Percentiles rank a stretch among this genome's conserved stretches.
Evolutionary conservation across 2,888 invertebrate genomes (phyloP).

Genomic region (Eudasyphora cyanicolor): DNA sequence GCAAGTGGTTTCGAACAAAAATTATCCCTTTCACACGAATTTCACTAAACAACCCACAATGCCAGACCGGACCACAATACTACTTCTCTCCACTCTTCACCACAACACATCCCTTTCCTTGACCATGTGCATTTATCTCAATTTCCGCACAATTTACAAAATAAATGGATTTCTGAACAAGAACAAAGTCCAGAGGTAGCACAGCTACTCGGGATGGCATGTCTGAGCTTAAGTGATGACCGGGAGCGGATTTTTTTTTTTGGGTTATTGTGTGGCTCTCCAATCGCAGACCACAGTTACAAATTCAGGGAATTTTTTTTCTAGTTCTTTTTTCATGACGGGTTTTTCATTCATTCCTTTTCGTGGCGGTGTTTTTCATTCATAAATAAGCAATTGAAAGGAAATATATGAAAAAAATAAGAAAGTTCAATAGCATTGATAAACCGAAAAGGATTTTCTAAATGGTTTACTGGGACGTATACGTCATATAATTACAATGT

Average conservation of each 20-base stretch:
- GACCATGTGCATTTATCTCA: constrained; percentile 31
- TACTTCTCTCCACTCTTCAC: not conserved
- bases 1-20: not conserved
- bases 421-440: not conserved
- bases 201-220: too few relatives aligned
- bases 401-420: not conserved
- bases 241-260: not conserved
- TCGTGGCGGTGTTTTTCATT: not conserved
- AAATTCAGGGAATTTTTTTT: not conserved
- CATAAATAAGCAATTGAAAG: not conserved
- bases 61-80: not conserved
- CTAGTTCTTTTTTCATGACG: not conserved
- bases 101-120: too few relatives aligned
- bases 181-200: not conserved
- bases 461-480: too few relatives aligned
- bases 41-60: not conserved
- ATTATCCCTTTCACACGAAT: not conserved
- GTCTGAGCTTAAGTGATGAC: not conserved
- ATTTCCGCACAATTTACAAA: constrained; percentile 45
- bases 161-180: not conserved
- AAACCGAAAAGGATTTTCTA: too few relatives aligned
- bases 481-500: too few relatives aligned
- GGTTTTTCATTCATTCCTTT: not conserved
- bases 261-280: not conserved
- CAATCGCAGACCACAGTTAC: not conserved